These are phyloP conservation scores for Chlorops oryzae DNA, from an alignment of 1,140 invertebrate species.

Conservation along the genomic window DNA sequence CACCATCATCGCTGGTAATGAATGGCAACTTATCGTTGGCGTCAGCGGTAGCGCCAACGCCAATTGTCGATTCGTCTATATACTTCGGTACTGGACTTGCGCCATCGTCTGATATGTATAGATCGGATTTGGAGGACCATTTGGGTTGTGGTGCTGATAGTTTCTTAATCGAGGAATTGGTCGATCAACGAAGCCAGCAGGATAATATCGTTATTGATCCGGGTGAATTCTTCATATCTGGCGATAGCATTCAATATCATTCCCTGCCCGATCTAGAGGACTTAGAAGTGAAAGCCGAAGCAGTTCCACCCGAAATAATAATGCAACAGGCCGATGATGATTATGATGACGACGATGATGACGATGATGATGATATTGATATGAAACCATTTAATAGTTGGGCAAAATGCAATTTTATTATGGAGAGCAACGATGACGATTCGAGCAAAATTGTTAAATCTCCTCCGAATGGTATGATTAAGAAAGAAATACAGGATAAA, in stretches of 20 bases:
- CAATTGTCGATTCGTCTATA: too few species aligned
- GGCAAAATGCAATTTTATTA: too few species aligned
- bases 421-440: too few species aligned
- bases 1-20: constrained; percentile 4
- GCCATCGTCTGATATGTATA: too few species aligned
- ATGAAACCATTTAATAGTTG: too few species aligned
- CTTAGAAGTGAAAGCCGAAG: constrained; percentile 31
- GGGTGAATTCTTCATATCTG: constrained; percentile 35
- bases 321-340: constrained; percentile 32
- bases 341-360: constrained; percentile 27
- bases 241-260: constrained; percentile 36
- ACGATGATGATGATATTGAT: constrained; percentile 22
- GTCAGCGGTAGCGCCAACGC: constrained; percentile 29
- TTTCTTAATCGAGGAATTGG: constrained; percentile 38
- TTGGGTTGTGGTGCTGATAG: constrained; percentile 24
- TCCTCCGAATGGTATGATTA: too few species aligned
- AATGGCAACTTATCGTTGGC: constrained; percentile 31
- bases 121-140: constrained; percentile 28
- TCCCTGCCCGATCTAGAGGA: constrained; percentile 26
- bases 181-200: constrained; percentile 21
- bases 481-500: too few species aligned
- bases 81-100: too few species aligned
- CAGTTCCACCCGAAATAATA: constrained; percentile 36
- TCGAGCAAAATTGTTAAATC: too few species aligned
- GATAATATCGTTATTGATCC: constrained; percentile 35